Evolutionary conservation across 2,113 vertebrate genomes (phyloP), one percentile per base, ranked within the genome.

Genomic region (Harpagus bidentatus): DNA sequence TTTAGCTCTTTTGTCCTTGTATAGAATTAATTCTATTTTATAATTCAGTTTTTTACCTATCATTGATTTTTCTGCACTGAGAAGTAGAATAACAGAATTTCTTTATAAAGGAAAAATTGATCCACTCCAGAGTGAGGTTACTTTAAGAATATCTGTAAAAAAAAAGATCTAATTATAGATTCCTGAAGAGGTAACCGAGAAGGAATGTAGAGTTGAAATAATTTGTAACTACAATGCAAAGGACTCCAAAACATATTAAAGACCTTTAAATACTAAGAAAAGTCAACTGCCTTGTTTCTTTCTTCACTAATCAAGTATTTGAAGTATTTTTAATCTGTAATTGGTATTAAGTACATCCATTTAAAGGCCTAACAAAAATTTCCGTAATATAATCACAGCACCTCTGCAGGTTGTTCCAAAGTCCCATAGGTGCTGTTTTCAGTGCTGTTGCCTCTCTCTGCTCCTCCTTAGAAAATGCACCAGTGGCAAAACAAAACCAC

Each of bases 11-110:
- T 62, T 72, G 6, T 71, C 18, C 29, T 38, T 31, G 11, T 36
- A 38, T 13, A 70, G 17, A 88, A 81, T 43, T 66, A 86, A 53
- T 48, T 85, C 11, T 62, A 65, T 42, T 94, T 86, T 43, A 25
- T 59, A 95, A 78, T 71, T 90, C 18, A 85, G 10, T 69, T 93
- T 77, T 88, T 90, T 36, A 83, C 38, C 15, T 74, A 70, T 43
- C 40, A 92, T 95, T 84, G 86, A 92, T 95, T 94, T 90, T 96
- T 83, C 80, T 83, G 55, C 69, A 63, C 43, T 71, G 48, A 81
- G 28, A 81, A 90, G 32, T 34, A 5, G 29, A 86, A 71, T 50
- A 92, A 86, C n/a, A 77, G 43, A 63, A 74, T 92, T 95, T 89
- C 73, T 83, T 90, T 83, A 52, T 52, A 81, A 67, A 81, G 22